Evolutionary conservation across 2,113 vertebrate species (phyloP), one percentile per base, ranked within the genome.

Genomic region (Leptobrachium leishanense): DNA sequence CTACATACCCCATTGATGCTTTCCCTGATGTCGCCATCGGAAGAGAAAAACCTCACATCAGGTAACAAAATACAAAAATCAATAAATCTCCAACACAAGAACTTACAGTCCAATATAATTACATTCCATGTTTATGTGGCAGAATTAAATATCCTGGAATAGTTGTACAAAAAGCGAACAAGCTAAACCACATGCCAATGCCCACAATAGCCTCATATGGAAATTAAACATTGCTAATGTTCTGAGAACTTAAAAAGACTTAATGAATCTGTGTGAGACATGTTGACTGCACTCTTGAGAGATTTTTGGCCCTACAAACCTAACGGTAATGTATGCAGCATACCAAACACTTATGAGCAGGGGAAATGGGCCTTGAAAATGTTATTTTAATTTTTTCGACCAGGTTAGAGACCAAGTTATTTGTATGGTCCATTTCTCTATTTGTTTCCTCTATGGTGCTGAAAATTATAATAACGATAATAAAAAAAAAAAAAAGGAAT

Each of bases 241-340:
- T 73, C 50, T 67, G 39, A 66, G 70, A 72, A 79, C 62, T 7
- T 67, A 64, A 66, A 72, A 44, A 67, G 70, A 44, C 31, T 79
- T 70, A 57, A 72, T 72, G 46, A 72, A 72, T 59, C 76, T 54
- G 59, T 31, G 39, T 72, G 68, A 72, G 50, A 65, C 62, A 67
- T 73, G 63, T 7, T 70, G 63, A 73, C 46, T 41, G 55, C 11
- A 43, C 70, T 67, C 70, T 73, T 53, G 70, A 79, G 70, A 73
- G 69, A 8, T 72, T 79, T 64, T 77, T 77, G 67, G 66, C 76
- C 67, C 62, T 77, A 40, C 67, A 42, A 77, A 77, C 59, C 13
- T 55, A 43, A 62, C 54, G 50, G 41, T 76, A 76, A 76, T 68
- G 40, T 62, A 62, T 15, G 41, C 54, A 72, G 46, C 43, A 63